Evolutionary conservation across 2,113 vertebrate species (phyloP).

Genomic region (Aix galericulata): DNA sequence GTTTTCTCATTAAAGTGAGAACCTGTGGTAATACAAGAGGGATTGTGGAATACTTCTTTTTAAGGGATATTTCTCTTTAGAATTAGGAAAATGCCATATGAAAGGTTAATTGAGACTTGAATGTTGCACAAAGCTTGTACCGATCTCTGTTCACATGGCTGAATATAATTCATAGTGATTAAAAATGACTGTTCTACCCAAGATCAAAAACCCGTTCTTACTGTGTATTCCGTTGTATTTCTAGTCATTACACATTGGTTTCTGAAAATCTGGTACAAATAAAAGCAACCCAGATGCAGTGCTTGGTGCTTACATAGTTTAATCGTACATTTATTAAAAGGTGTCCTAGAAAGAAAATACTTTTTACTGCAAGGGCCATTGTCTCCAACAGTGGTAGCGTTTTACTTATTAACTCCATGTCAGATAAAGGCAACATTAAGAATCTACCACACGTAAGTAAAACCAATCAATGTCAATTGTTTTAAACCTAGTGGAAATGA

Average conservation of each 20-base stretch:
- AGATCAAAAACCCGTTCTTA: not conserved
- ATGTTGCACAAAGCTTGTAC: not conserved
- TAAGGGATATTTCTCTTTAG: not conserved
- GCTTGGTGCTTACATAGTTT: not conserved
- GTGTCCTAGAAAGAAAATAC: conserved; percentile 9
- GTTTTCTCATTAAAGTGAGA: conserved; percentile 12
- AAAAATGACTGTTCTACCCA: not conserved
- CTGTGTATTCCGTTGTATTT: not conserved
- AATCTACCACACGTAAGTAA: not conserved
- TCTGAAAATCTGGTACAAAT: conserved; percentile 16
- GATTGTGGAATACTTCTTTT: not conserved
- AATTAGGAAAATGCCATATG: not conserved
- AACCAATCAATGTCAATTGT: not conserved
- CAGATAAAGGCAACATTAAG: not conserved
- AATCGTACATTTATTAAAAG: conserved; percentile 7
- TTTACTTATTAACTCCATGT: not conserved
- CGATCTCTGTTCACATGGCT: not conserved
- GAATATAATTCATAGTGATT: conserved; percentile 11
- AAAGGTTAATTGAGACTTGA: not conserved
- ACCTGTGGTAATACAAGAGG: not conserved
- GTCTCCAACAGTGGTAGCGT: not conserved
- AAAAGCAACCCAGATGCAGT: conserved; percentile 1
- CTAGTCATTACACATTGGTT: not conserved
- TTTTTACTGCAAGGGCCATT: not conserved
- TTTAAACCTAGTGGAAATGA: not conserved